Conservation (phyloP, 1,140 invertebrate genomes). For the Drosophila tristis region DNA sequence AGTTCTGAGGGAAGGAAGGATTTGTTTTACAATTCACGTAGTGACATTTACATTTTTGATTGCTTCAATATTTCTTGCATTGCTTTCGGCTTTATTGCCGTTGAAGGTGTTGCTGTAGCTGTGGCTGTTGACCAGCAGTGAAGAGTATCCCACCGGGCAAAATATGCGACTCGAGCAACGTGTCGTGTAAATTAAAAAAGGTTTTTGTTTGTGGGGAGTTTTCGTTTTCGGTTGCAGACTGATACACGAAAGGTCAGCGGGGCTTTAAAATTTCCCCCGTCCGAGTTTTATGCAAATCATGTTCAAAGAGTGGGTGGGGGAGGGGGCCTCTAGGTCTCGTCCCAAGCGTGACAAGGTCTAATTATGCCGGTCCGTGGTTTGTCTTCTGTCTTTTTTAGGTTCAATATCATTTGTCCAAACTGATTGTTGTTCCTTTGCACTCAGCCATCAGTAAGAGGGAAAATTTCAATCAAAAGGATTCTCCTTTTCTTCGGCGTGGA, state of each 20-base stretch:
- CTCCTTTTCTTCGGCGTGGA: constrained; percentile 16
- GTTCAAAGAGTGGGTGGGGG: constrained; percentile 7
- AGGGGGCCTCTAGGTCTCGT: neutral
- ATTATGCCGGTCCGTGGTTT: constrained; percentile 49
- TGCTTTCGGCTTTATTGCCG: constrained; percentile 49
- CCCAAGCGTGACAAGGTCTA: constrained; percentile 65
- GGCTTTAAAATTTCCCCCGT: constrained; percentile 51
- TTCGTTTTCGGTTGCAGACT: constrained; percentile 26
- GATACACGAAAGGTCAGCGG: constrained; percentile 49
- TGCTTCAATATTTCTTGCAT: constrained; percentile 68
- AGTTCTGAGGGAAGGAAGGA: constrained; percentile 8
- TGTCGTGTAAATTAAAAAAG: constrained; percentile 68
- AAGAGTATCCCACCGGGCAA: constrained; percentile 2
- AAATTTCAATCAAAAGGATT: constrained; percentile 52
- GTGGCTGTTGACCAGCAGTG: neutral
- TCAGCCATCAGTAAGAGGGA: neutral
- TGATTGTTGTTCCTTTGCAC: constrained; percentile 21
- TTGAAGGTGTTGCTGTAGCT: neutral
- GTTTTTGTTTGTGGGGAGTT: constrained; percentile 13
- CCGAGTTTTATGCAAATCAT: constrained; percentile 67
- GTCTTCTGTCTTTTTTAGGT: constrained; percentile 20
- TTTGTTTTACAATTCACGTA: constrained; percentile 68
- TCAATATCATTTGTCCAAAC: constrained; percentile 62
- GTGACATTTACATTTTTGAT: constrained; percentile 79
- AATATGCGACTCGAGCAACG: constrained; percentile 44